phyloP scores from a whole-genome alignment of 1,140 invertebrate genomes.

The Hyphantria cunea region DNA sequence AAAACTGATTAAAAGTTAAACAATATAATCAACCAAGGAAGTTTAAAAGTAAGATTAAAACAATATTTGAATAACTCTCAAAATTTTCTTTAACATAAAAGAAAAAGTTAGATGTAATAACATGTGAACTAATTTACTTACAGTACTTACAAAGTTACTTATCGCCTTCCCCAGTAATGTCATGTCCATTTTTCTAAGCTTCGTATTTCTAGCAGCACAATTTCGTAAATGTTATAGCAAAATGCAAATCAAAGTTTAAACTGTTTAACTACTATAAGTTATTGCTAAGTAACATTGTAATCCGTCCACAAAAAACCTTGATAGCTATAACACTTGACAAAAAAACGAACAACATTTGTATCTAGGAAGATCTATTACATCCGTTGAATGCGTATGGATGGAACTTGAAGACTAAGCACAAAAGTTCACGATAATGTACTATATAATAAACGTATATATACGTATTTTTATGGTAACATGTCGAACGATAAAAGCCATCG shows the following conservation, averaged over 20 bases:
- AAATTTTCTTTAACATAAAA: too few species aligned
- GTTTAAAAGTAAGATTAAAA: too few species aligned
- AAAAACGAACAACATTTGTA: too few species aligned
- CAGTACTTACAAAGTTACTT: conserved; percentile 70
- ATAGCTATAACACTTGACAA: too few species aligned
- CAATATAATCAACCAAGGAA: too few species aligned
- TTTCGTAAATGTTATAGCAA: conserved; percentile 7
- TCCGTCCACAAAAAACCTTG: conserved; percentile 6
- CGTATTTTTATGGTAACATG: conserved; percentile 68
- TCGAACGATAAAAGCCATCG: conserved; percentile 51
- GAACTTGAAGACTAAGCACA: conserved; percentile 56
- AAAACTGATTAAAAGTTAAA: too few species aligned
- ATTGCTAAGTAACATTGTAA: conserved; percentile 2
- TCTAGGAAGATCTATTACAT: background rate
- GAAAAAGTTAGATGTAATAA: background rate
- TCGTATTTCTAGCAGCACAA: conserved; percentile 8
- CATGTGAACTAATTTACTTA: background rate
- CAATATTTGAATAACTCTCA: too few species aligned
- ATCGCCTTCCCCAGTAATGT: conserved; percentile 64
- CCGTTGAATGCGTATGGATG: conserved; percentile 63
- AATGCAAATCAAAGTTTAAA: conserved; percentile 13
- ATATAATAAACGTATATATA: conserved; percentile 35
- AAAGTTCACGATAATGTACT: conserved; percentile 44
- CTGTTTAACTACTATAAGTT: background rate
- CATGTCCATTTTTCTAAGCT: conserved; percentile 58